Evolutionary conservation across 2,797 vertebrate species (phyloP), one percentile per base, ranked within the genome.

Genomic region (Telmatherina bonti): DNA sequence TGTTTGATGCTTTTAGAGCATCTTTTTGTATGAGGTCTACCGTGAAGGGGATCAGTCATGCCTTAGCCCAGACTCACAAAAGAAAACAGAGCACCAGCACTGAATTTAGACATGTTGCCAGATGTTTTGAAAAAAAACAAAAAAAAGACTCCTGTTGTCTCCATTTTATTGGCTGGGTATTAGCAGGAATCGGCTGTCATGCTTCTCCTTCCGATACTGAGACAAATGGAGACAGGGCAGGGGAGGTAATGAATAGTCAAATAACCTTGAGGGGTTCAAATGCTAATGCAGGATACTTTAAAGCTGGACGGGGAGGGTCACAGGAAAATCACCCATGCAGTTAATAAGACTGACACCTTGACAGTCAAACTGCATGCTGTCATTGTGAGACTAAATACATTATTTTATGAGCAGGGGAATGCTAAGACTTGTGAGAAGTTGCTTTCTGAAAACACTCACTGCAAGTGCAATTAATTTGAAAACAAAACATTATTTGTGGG

Each of bases 31-130:
- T 74, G 76, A 76, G 82, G 74, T 88, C 82, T 79, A 62, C 71
- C 43, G 15, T 88, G 69, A 85, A 84, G 70, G 83, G 72, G 80
- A 87, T 90, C 88, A 89, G 78, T 81, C 82, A 84, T 72, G 83
- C 84, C 74, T 85, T 58, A 53, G 76, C 74, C 43, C 53, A 31
- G 74, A 62, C 82, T 66, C 66, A 85, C 75, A 85, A 88, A 90
- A 56, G 68, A 73, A 87, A 88, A 82, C 52, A 27, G 70, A 88
- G 65, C 82, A 76, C 58, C 18, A 59, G 73, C 65, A 73, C 69
- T 22, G 38, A 59, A 87, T 82, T 73, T 70, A 75, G 62, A 81
- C 52, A 2, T 79, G 82, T 65, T 71, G 78, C 77, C 68, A 80
- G 72, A 85, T 83, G 81, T 86, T 82, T 76, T 63, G 56, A 68